Evolutionary conservation across 2,113 vertebrate species (phyloP), one percentile per base, ranked within the genome.

Genomic region (Sapajus apella): DNA sequence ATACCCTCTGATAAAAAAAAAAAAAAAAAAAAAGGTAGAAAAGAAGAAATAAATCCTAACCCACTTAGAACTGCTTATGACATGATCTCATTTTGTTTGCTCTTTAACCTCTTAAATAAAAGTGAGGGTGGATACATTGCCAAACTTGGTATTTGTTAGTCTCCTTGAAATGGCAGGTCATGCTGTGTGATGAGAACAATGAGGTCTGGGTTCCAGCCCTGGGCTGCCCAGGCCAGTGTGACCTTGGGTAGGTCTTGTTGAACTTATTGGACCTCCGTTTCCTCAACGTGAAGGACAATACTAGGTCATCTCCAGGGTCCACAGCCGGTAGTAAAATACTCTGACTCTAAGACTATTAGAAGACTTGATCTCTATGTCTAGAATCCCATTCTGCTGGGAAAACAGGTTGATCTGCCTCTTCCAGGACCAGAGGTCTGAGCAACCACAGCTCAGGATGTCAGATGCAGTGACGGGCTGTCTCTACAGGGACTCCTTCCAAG

Each of bases 1-100:
- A 97, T 73, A 92, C 96, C 91, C 95, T 97, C 96, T 93, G 95
- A 96, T 43, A 43, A 45, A 45, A 45, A 45, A 45, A 76, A 92
- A 23, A 40, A 40, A 45, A 45, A 45, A 45, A 76, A 92, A 23
- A 79, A 61, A 37, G 32, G 52, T 52, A 76, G 16, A 20, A 52
- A 50, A 83, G 35, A 89, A 96, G 47, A 95, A 86, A 85, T 64
- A 47, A 73, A 94, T 40, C 30, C 79, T 43, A 76, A 68, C 30
- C 40, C 1, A 4, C 32, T 75, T 35, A 35, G 75, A 32, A 47
- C 58, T 93, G 40, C 9, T 81, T 80, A 43, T 20, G 32, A 83
- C 27, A 47, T 32, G 43, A 40, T 58, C 83, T 72, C 3, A 5
- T 30, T 85, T 66, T 27, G 18, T 27, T 55, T 47, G 45, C 77